Conservation (phyloP, 2,797 vertebrate genomes). For the Artibeus jamaicensis region DNA sequence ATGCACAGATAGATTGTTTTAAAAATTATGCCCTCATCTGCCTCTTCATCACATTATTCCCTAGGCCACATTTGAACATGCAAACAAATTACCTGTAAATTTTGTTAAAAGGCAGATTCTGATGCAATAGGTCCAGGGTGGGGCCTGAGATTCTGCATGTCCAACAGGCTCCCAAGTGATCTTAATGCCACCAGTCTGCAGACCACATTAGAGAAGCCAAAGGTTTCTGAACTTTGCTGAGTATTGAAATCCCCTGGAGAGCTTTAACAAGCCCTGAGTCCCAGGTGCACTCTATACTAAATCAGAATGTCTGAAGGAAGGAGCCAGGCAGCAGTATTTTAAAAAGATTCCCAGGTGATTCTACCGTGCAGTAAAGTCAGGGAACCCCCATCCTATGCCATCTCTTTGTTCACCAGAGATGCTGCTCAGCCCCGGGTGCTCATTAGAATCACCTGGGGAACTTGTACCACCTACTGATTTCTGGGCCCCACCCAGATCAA, state of each 20-base stretch:
- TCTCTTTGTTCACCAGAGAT: not conserved
- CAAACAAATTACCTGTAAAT: not conserved
- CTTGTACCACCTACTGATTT: not conserved
- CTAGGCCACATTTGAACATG: not conserved
- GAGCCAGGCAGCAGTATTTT: not conserved
- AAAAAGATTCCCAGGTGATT: not conserved
- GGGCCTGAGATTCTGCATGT: not conserved
- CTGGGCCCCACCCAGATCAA: not conserved
- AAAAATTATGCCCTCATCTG: not conserved
- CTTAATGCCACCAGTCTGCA: too few species aligned
- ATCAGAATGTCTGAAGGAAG: not conserved
- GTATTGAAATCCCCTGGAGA: not conserved
- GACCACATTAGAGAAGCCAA: not conserved
- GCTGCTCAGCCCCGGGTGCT: not conserved
- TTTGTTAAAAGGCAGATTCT: not conserved
- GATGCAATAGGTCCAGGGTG: not conserved
- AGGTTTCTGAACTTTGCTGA: not conserved
- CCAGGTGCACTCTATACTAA: not conserved
- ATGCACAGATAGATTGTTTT: not conserved
- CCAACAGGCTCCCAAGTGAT: not conserved
- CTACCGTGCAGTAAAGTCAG: not conserved
- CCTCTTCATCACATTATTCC: not conserved
- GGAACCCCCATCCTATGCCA: not conserved
- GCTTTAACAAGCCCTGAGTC: not conserved
- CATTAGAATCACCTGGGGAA: not conserved